A percentile compares a stretch with the other conserved stretches of the same genome.
These are phyloP conservation scores for Drosophila kanekoi DNA, from an alignment of 2,888 invertebrate genomes.

Conservation along the genomic window DNA sequence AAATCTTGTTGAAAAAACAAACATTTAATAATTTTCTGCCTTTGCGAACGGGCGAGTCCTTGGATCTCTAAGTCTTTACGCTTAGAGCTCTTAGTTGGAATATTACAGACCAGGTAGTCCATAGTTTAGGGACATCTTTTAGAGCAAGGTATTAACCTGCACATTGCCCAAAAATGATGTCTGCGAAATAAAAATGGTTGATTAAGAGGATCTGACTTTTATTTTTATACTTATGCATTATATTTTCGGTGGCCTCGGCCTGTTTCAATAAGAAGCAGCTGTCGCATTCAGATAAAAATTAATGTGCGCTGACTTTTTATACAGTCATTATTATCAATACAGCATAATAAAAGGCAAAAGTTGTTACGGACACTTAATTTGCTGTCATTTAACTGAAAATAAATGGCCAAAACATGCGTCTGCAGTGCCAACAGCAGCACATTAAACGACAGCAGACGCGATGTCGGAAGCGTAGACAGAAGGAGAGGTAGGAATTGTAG, in stretches of 20 bases:
- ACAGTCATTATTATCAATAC: slow-evolving; percentile 72
- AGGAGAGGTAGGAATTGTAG: not conserved
- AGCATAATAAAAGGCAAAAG: slow-evolving; percentile 57
- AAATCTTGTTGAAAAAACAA: too few species aligned
- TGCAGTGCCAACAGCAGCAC: slow-evolving; percentile 24
- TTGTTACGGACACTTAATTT: slow-evolving; percentile 67
- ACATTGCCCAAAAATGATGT: not conserved
- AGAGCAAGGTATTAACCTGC: not conserved
- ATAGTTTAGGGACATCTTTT: not conserved
- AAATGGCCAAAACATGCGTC: slow-evolving; percentile 65
- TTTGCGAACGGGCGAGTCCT: too few species aligned
- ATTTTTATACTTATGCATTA: slow-evolving; percentile 14
- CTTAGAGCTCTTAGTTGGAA: too few species aligned
- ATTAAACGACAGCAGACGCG: slow-evolving; percentile 6
- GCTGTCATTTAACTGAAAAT: slow-evolving; percentile 72
- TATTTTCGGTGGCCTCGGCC: slow-evolving; percentile 17
- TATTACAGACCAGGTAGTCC: not conserved
- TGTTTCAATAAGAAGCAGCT: slow-evolving; percentile 54
- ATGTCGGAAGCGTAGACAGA: not conserved
- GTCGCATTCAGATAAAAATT: slow-evolving; percentile 70
- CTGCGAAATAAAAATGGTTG: not conserved
- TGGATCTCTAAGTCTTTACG: too few species aligned
- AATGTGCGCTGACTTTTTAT: slow-evolving; percentile 54
- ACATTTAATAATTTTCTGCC: too few species aligned
- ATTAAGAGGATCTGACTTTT: slow-evolving; percentile 6